phyloP scores from a whole-genome alignment of 1,140 invertebrate genomes.

The Diorhabda sublineata region DNA sequence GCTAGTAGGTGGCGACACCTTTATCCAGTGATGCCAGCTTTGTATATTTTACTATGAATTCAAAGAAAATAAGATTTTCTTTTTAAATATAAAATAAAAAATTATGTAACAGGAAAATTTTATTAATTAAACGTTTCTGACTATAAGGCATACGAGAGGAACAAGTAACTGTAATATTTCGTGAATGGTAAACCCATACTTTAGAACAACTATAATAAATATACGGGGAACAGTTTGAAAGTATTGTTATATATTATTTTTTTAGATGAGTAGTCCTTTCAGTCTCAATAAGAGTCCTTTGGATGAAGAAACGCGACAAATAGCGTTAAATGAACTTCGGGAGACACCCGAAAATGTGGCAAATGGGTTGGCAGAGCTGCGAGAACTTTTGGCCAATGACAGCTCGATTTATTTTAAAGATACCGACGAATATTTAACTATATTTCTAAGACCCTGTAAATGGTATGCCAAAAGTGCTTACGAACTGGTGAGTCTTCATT shows the following conservation, averaged over 20 bases:
- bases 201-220: neutral
- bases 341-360: constrained; percentile 63
- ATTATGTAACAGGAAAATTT: too few species aligned
- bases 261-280: constrained; percentile 21
- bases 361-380: constrained; percentile 56
- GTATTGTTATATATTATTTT: neutral
- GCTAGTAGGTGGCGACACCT: too few species aligned
- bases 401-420: constrained; percentile 60
- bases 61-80: too few species aligned
- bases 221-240: neutral
- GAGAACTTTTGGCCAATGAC: constrained; percentile 59
- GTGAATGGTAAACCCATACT: neutral
- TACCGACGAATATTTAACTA: constrained; percentile 69
- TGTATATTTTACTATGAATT: too few species aligned
- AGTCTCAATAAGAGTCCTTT: constrained; percentile 19
- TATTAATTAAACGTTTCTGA: too few species aligned
- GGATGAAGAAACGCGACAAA: constrained; percentile 46
- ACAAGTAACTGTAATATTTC: too few species aligned
- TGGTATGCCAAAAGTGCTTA: constrained; percentile 74
- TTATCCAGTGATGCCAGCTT: too few species aligned
- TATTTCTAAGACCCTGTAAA: constrained; percentile 74
- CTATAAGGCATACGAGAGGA: neutral
- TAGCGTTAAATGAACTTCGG: constrained; percentile 62
- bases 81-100: too few species aligned
- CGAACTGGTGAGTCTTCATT: constrained; percentile 57